These are phyloP conservation scores for Dione juno DNA, from an alignment of 2,888 invertebrate species.

Conservation along the genomic window DNA sequence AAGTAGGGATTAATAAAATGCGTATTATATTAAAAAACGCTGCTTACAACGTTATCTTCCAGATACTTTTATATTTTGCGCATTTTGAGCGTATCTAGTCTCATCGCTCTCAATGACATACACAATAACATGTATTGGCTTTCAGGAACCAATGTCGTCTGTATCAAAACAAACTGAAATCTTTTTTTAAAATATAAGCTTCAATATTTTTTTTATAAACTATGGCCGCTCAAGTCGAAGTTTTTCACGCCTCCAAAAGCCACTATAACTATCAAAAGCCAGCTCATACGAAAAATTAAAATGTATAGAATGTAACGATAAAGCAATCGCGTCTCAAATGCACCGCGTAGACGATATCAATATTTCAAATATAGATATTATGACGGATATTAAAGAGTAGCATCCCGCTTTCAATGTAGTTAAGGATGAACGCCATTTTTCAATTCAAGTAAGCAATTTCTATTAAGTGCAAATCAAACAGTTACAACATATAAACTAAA, in stretches of 20 bases:
- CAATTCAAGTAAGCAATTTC: not conserved
- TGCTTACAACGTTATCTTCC: not conserved
- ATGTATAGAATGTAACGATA: too few relatives aligned
- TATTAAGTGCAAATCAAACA: not conserved
- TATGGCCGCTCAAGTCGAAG: too few relatives aligned
- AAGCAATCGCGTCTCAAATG: not conserved
- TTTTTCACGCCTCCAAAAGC: too few relatives aligned
- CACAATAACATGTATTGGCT: too few relatives aligned
- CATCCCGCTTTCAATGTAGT: not conserved
- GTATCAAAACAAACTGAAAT: too few relatives aligned
- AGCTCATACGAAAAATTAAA: too few relatives aligned
- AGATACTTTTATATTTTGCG: not conserved
- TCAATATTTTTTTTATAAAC: too few relatives aligned
- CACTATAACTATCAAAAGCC: too few relatives aligned
- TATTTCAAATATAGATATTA: not conserved
- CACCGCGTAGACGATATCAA: not conserved
- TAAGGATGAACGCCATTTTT: not conserved
- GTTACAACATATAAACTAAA: not conserved
- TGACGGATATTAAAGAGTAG: not conserved
- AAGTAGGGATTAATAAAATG: not conserved
- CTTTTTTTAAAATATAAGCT: too few relatives aligned
- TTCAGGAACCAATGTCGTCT: too few relatives aligned
- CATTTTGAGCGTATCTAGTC: too few relatives aligned
- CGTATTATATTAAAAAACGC: not conserved
- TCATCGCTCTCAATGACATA: too few relatives aligned